These are phyloP conservation scores for Dolichotis patagonum DNA, from an alignment of 2,113 vertebrate genomes.

Conservation along the genomic window DNA sequence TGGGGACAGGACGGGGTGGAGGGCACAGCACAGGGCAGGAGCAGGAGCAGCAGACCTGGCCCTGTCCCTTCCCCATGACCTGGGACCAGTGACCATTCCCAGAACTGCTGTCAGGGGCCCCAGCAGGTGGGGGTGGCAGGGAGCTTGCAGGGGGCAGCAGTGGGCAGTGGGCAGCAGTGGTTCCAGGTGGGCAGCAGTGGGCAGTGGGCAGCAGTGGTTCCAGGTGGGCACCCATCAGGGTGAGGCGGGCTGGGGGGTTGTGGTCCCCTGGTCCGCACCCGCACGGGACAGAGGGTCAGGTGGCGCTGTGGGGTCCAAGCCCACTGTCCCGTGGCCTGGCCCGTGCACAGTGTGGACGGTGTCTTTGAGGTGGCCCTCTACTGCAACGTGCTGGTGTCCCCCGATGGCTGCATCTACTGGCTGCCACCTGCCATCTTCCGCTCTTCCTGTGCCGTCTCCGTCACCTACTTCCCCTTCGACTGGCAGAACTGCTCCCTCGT, in stretches of 20 bases:
- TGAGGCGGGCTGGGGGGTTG: too few relatives aligned
- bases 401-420: slow-evolving; percentile 92
- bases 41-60: background rate
- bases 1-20: background rate
- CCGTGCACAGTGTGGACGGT: slow-evolving; percentile 90
- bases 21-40: background rate
- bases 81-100: background rate
- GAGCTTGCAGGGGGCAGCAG: background rate
- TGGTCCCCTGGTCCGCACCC: background rate
- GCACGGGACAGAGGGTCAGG: background rate
- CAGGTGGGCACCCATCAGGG: background rate
- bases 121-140: background rate
- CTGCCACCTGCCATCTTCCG: slow-evolving; percentile 96
- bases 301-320: background rate
- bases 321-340: background rate
- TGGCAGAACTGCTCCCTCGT: slow-evolving; percentile 99
- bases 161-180: too few relatives aligned
- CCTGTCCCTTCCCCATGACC: background rate
- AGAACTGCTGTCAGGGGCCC: background rate
- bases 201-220: too few relatives aligned
- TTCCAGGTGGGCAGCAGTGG: too few relatives aligned
- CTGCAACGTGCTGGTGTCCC: slow-evolving; percentile 91
- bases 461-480: slow-evolving; percentile 98
- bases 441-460: slow-evolving; percentile 92
- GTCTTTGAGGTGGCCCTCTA: slow-evolving; percentile 95